Evolutionary conservation across 2,113 vertebrate species (phyloP), one percentile per base, ranked within the genome.

Genomic region (cattle (Bos taurus)): DNA sequence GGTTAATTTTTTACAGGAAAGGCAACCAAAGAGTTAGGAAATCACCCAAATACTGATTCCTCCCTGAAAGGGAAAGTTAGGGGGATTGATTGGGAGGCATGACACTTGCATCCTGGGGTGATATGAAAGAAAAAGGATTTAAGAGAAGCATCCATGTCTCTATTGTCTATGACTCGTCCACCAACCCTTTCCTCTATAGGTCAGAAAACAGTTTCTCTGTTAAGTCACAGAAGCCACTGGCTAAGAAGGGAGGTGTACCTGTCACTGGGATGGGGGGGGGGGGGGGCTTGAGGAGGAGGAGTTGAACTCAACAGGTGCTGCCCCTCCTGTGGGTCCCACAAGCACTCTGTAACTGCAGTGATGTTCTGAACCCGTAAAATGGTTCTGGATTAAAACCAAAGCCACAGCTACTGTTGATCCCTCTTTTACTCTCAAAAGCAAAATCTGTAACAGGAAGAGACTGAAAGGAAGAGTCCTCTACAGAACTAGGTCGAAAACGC

Each of bases 231-330:
- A 46, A 54, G 36, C 26, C 23, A 0, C 3, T 23, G 33, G 84
- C 28, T 36, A 3, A 4, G 89, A 50, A 50, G n/a, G 36, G 25
- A 19, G 25, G 30, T 19, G 3, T 21, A 23, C 0, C 21, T 1
- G 17, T 28, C 60, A 5, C 62, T 36, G n/a, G 64, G 19, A 71
- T 0, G 3, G 64, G 60, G 36, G 2, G 36, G 2, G 36, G 36
- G 5, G 15, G 3, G 43, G 23, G 10, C 67, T 3, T 19, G 3
- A 17, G 13, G 4, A 14, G 56, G 50, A 14, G 2, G 17, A 4
- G 30, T 6, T 0, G 8, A 2, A 0, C 2, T 33, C 6, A 1
- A 2, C 0, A 23, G 40, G 12, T 74, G 21, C 10, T 11, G 50
- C 15, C 48, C 8, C 43, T 30, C 50, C 78, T 50, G 16, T 19